These are phyloP conservation scores for Neopipo cinnamomea DNA, from an alignment of 2,113 vertebrate genomes.

Conservation along the genomic window DNA sequence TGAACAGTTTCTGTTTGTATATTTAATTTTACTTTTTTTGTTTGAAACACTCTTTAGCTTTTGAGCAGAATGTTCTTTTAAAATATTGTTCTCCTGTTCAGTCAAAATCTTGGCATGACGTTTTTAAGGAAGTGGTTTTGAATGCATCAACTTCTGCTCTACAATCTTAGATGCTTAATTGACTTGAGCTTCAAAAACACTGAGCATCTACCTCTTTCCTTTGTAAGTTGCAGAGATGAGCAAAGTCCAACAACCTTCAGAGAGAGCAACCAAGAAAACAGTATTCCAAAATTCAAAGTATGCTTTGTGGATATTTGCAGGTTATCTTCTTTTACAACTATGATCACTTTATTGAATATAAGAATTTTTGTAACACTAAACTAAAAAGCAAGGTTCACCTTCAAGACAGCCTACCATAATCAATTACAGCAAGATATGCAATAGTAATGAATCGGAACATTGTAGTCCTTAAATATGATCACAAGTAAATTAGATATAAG, in stretches of 20 bases:
- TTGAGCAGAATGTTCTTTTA: not conserved
- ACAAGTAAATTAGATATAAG: not conserved
- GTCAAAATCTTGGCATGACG: not conserved
- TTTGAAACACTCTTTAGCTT: not conserved
- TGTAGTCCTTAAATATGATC: not conserved
- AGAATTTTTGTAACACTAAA: not conserved
- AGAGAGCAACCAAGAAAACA: not conserved
- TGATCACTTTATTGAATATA: not conserved
- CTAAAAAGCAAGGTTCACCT: not conserved
- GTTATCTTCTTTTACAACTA: not conserved
- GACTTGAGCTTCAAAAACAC: not conserved
- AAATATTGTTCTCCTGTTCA: not conserved
- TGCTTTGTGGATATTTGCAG: not conserved
- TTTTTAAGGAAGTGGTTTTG: not conserved
- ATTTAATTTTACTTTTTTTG: not conserved
- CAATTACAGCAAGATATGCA: not conserved
- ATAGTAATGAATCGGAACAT: not conserved
- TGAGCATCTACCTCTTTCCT: not conserved
- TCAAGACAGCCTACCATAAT: not conserved
- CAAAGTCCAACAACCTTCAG: not conserved
- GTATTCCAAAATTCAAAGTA: not conserved
- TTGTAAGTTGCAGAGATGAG: not conserved
- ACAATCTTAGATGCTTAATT: not conserved
- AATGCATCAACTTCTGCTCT: not conserved
- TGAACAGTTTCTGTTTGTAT: not conserved